Percentiles rank a stretch among this genome's conserved stretches.
Evolutionary conservation across 2,113 vertebrate species (phyloP).

Genomic region (Eolophus roseicapilla): DNA sequence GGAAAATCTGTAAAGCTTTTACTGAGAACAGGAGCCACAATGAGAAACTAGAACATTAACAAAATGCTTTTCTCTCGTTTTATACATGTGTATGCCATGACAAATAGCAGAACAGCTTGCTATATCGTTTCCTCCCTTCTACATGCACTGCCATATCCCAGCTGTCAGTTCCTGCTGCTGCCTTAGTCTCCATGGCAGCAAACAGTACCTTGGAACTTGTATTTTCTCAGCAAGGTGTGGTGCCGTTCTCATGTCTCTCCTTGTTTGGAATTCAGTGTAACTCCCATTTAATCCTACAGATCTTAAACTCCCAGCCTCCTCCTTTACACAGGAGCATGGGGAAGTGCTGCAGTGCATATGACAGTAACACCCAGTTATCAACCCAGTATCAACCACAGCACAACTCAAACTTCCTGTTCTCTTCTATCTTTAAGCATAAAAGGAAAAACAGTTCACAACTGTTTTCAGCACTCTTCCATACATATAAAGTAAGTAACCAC

Average conservation of each 20-base stretch:
- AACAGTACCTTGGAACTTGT: neutral
- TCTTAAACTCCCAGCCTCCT: neutral
- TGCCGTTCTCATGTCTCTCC: neutral
- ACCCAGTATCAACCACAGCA: neutral
- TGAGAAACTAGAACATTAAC: neutral
- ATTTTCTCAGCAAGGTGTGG: neutral
- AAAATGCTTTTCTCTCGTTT: neutral
- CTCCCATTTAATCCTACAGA: neutral
- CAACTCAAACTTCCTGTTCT: neutral
- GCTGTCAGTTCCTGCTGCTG: neutral
- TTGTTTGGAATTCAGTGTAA: neutral
- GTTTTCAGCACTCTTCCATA: neutral
- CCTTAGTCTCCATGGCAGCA: neutral
- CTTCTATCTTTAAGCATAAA: neutral
- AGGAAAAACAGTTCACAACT: neutral
- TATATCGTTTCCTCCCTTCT: neutral
- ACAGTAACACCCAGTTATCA: neutral
- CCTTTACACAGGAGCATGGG: neutral
- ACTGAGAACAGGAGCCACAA: neutral
- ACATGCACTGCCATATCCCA: neutral
- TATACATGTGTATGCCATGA: accelerated
- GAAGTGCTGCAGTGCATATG: neutral
- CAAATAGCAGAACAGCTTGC: neutral
- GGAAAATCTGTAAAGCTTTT: neutral
- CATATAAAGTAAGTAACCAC: neutral